Conservation (phyloP, 2,113 vertebrate genomes). For the Pseudonaja textilis region DNA sequence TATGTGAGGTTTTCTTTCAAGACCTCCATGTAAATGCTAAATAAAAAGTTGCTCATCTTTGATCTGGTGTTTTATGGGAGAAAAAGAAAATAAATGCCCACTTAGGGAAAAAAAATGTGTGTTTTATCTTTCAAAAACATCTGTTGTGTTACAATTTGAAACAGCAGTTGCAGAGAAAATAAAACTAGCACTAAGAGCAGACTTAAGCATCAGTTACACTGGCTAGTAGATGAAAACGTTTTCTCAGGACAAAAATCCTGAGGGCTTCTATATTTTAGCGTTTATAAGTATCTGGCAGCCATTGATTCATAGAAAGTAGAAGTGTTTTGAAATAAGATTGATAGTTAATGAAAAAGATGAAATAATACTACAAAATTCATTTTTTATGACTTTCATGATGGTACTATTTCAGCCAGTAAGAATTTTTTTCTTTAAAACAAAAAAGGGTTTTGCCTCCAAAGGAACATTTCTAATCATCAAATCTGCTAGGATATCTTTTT, state of each 20-base stretch:
- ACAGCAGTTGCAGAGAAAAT: slow-evolving; percentile 40
- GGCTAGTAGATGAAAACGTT: slow-evolving; percentile 29
- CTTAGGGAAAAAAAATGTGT: slow-evolving; percentile 29
- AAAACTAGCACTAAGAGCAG: slow-evolving; percentile 21
- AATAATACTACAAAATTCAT: slow-evolving; percentile 43
- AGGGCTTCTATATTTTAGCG: slow-evolving; percentile 27
- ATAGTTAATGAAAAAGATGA: slow-evolving; percentile 28
- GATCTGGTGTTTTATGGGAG: slow-evolving; percentile 42
- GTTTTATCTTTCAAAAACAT: slow-evolving; percentile 50
- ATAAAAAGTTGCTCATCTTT: slow-evolving; percentile 58
- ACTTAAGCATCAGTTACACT: slow-evolving; percentile 20
- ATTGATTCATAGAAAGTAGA: slow-evolving; percentile 41
- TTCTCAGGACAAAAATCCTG: slow-evolving; percentile 37
- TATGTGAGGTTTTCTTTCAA: slow-evolving; percentile 58
- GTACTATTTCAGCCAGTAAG: neutral
- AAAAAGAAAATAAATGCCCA: slow-evolving; percentile 35
- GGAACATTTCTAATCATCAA: slow-evolving; percentile 24
- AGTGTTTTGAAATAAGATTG: slow-evolving; percentile 36
- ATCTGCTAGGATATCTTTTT: slow-evolving; percentile 25
- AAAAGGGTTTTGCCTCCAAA: slow-evolving; percentile 40
- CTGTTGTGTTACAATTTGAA: slow-evolving; percentile 36
- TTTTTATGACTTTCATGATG: slow-evolving; percentile 13
- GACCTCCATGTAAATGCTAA: slow-evolving; percentile 53
- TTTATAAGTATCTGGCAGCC: slow-evolving; percentile 14
- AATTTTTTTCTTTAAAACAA: slow-evolving; percentile 40